Evolutionary conservation across 2,888 invertebrate genomes (phyloP), one percentile per base, ranked within the genome.

Genomic region (Electrophaes corylata): DNA sequence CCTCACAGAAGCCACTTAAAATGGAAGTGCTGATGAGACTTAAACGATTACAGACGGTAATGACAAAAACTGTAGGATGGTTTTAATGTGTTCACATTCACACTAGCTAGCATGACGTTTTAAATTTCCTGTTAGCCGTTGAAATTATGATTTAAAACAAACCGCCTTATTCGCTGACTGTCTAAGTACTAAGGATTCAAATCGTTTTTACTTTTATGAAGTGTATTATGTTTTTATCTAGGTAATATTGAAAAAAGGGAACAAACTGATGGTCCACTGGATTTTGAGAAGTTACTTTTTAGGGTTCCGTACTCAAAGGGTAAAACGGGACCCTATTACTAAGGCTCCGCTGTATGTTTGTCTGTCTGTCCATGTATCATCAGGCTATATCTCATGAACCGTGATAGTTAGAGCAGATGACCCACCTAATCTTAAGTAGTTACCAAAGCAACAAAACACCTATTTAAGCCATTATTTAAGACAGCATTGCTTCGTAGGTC

Each of bases 1-100:
- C 82, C 82, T 83, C 65, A 62, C 70, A 66, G 68, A 53, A 76
- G 74, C 76, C 73, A 75, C 78, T 81, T 72, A 72, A 70, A 70
- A 65, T 72, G 73, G 69, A 67, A 78, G 73, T 60, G 68, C 69
- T 75, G 73, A 73, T 76, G 65, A 64, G 67, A 67, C 64, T 76
- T 75, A 60, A 66, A 71, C 75, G 70, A 78, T 76, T 71, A 78
- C 69, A 64, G 69, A 67, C 69, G 78, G 64, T 75, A 73, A 73
- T 70, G 69, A 75, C 70, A 70, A 67, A 72, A 72, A 69, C 56
- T 68, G 62, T 62, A 65, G 65, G 65, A 70, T 69, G 67, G 70
- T 31, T 43, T 60, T 51, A 60, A 60, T 51, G 50, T 41, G 47
- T 45, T 50, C 35, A 51, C 14, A 12, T 46, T 41, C 23, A 43